phyloP scores from a whole-genome alignment of 2,113 vertebrate genomes.

The Anthoscopus minutus region DNA sequence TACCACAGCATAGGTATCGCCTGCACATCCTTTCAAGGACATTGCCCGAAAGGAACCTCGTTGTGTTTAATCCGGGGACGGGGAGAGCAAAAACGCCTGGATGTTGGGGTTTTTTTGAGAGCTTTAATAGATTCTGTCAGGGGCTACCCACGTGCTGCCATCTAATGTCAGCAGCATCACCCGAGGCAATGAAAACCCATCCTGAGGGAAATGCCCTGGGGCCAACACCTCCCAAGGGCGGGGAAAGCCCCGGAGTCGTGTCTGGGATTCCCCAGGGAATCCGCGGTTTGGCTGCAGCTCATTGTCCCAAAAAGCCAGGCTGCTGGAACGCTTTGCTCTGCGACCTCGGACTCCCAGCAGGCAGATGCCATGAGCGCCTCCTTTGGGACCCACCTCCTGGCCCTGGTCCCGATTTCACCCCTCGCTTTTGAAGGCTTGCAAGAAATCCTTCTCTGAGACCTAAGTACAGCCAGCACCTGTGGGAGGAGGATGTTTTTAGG shows the following conservation, averaged over 20 bases:
- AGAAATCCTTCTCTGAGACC: not conserved
- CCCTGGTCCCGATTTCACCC: not conserved
- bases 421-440: not conserved
- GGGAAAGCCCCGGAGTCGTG: not conserved
- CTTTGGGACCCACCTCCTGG: rapidly evolving
- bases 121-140: not conserved
- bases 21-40: not conserved
- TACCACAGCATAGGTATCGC: not conserved
- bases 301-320: too few species aligned
- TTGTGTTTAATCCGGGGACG: not conserved
- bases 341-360: not conserved
- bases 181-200: not conserved
- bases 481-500: not conserved
- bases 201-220: not conserved
- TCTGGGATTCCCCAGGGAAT: rapidly evolving
- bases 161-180: not conserved
- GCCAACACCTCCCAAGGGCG: not conserved
- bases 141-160: not conserved
- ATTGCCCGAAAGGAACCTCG: not conserved
- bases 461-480: rapidly evolving
- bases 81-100: not conserved
- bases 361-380: not conserved
- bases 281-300: not conserved
- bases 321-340: not conserved
- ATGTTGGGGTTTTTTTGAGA: not conserved